phyloP scores from a whole-genome alignment of 1,140 invertebrate species.

The Drosophila leontia region DNA sequence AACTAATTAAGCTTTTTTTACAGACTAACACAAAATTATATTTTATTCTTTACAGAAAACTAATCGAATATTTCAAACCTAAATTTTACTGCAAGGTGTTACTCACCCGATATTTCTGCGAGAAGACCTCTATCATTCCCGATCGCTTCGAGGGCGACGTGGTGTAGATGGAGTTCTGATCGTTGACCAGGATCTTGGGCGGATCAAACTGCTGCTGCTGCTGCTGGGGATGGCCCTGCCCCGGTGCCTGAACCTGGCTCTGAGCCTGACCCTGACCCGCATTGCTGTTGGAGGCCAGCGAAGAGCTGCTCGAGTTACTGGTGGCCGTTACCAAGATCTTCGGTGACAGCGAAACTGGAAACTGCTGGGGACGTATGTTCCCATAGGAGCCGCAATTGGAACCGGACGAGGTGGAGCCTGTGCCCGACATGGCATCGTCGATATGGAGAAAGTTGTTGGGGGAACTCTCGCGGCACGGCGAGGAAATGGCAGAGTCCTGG shows the following conservation, averaged over 20 bases:
- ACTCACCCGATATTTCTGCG: slow-evolving; percentile 82
- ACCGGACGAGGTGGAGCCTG: slow-evolving; percentile 69
- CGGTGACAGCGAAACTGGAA: slow-evolving; percentile 79
- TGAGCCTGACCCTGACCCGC: slow-evolving; percentile 29
- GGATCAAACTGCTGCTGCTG: slow-evolving; percentile 80
- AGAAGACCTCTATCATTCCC: slow-evolving; percentile 84
- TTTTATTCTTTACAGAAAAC: not conserved
- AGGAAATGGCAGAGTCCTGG: slow-evolving; percentile 82
- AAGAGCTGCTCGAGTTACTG: slow-evolving; percentile 79
- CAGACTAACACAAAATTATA: not conserved
- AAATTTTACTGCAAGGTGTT: not conserved
- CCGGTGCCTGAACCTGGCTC: slow-evolving; percentile 15
- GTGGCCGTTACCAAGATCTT: slow-evolving; percentile 82
- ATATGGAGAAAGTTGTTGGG: slow-evolving; percentile 81
- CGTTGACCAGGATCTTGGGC: slow-evolving; percentile 84
- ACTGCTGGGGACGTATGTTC: slow-evolving; percentile 76
- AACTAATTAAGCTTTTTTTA: slow-evolving; percentile 35
- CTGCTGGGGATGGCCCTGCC: slow-evolving; percentile 37
- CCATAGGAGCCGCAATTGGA: slow-evolving; percentile 65
- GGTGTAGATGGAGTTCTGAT: slow-evolving; percentile 85
- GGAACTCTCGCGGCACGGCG: slow-evolving; percentile 79
- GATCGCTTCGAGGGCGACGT: slow-evolving; percentile 83
- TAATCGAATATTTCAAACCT: not conserved
- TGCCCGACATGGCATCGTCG: slow-evolving; percentile 74
- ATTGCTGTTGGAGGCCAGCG: slow-evolving; percentile 63